These are phyloP conservation scores for Osmerus eperlanus DNA, from an alignment of 2,113 vertebrate genomes.

Conservation along the genomic window DNA sequence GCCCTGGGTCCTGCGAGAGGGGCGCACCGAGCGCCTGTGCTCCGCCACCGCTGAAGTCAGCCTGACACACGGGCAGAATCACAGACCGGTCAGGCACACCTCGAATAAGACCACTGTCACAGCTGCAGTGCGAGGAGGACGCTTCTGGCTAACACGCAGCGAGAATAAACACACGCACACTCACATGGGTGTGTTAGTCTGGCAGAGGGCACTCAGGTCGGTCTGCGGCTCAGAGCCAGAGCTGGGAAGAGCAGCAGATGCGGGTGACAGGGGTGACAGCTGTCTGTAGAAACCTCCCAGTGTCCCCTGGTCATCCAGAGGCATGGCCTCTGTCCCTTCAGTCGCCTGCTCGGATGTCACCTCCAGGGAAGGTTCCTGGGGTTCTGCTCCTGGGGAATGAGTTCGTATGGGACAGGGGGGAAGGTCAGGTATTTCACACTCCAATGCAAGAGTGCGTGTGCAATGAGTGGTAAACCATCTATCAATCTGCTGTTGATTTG, in stretches of 20 bases:
- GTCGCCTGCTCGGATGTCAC: slow-evolving; percentile 32
- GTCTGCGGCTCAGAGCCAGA: slow-evolving; percentile 49
- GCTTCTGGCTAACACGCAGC: not conserved
- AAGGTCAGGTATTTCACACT: not conserved
- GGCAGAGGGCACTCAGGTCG: slow-evolving; percentile 68
- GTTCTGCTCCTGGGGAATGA: not conserved
- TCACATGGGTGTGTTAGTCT: slow-evolving; percentile 71
- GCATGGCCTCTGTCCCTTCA: slow-evolving; percentile 43
- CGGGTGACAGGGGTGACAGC: not conserved
- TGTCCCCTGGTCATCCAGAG: slow-evolving; percentile 33
- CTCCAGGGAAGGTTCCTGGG: slow-evolving; percentile 16
- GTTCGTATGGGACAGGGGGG: not conserved
- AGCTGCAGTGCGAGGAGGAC: not conserved
- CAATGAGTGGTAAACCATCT: too few relatives aligned
- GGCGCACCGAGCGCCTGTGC: slow-evolving; percentile 73
- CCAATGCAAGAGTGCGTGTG: too few relatives aligned
- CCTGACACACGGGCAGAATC: slow-evolving; percentile 43
- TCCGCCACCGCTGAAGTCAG: slow-evolving; percentile 73
- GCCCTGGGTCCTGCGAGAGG: slow-evolving; percentile 71
- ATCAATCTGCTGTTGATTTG: too few relatives aligned
- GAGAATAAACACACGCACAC: not conserved
- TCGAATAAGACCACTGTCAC: too few relatives aligned
- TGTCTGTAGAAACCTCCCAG: slow-evolving; percentile 31
- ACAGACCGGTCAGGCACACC: not conserved
- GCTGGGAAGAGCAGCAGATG: slow-evolving; percentile 6